phyloP scores from a whole-genome alignment of 1,140 invertebrate genomes.

The Ctenoplectra terminalis region DNA sequence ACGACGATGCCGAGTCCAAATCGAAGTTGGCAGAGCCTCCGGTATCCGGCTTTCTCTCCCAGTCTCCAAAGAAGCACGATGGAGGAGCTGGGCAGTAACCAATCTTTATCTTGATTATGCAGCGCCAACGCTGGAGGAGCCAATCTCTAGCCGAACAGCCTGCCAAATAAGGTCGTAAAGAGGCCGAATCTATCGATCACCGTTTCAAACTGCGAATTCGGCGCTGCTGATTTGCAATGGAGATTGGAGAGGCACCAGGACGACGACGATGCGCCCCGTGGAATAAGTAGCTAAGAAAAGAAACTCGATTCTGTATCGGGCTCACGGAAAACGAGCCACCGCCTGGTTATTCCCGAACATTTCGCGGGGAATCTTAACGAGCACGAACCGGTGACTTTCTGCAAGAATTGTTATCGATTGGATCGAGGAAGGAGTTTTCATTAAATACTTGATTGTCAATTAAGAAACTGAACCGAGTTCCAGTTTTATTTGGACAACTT shows the following conservation, averaged over 20 bases:
- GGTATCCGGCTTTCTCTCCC: slow-evolving; percentile 37
- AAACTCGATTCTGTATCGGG: slow-evolving; percentile 26
- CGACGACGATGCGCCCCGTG: slow-evolving; percentile 1
- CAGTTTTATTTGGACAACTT: too few relatives aligned
- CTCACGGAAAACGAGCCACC: neutral
- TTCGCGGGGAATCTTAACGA: neutral
- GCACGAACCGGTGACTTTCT: neutral
- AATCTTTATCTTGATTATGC: slow-evolving; percentile 78
- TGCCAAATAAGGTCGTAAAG: slow-evolving; percentile 76
- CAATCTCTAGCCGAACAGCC: slow-evolving; percentile 59
- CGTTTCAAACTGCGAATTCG: slow-evolving; percentile 60
- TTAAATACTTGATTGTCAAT: slow-evolving; percentile 8
- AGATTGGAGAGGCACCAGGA: slow-evolving; percentile 26
- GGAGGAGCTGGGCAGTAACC: slow-evolving; percentile 61
- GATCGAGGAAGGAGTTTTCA: neutral
- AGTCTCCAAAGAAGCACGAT: slow-evolving; percentile 39
- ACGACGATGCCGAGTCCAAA: slow-evolving; percentile 70
- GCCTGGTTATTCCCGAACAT: neutral
- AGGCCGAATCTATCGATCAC: slow-evolving; percentile 62
- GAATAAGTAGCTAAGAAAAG: slow-evolving; percentile 26
- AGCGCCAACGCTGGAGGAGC: slow-evolving; percentile 69
- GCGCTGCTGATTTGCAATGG: slow-evolving; percentile 59
- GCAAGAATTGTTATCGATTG: neutral
- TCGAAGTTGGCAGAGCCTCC: slow-evolving; percentile 75
- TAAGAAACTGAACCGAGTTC: neutral